Conservation (phyloP, 2,113 vertebrate species). For the Garra rufa region DNA sequence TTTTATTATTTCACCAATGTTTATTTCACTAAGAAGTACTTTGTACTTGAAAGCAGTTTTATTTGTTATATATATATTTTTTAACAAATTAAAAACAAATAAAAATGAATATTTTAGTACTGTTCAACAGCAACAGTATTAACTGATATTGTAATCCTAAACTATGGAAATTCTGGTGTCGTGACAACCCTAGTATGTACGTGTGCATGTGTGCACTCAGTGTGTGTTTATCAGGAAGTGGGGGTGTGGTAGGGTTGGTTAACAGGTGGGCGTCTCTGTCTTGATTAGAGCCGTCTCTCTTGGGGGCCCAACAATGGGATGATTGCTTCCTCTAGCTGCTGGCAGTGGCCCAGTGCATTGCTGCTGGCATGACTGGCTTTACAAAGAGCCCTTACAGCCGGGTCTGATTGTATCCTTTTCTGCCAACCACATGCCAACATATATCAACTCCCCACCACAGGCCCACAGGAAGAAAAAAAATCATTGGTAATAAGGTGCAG, state of each 20-base stretch:
- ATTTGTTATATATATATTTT: no score
- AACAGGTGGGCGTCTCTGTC: conserved; percentile 47
- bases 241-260: conserved; percentile 14
- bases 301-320: conserved; percentile 26
- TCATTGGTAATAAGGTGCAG: conserved; percentile 10
- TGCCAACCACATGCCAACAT: conserved; percentile 49
- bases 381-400: conserved; percentile 39
- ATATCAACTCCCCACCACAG: conserved; percentile 25
- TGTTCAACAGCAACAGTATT: not conserved
- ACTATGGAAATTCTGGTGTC: not conserved
- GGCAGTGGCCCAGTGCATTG: conserved; percentile 39
- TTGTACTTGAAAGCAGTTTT: not conserved
- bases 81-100: no score
- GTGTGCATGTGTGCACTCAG: conserved; percentile 16
- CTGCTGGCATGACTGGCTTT: conserved; percentile 31
- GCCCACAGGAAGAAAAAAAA: conserved; percentile 42
- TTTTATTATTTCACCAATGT: not conserved
- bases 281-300: conserved; percentile 31
- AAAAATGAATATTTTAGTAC: no score
- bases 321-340: conserved; percentile 42
- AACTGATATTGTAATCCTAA: not conserved
- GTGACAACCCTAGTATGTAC: not conserved
- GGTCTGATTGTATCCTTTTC: conserved; percentile 35
- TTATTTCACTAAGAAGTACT: not conserved
- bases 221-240: conserved; percentile 33